phyloP scores from a whole-genome alignment of 2,113 vertebrate species.

The Verasper variegatus region DNA sequence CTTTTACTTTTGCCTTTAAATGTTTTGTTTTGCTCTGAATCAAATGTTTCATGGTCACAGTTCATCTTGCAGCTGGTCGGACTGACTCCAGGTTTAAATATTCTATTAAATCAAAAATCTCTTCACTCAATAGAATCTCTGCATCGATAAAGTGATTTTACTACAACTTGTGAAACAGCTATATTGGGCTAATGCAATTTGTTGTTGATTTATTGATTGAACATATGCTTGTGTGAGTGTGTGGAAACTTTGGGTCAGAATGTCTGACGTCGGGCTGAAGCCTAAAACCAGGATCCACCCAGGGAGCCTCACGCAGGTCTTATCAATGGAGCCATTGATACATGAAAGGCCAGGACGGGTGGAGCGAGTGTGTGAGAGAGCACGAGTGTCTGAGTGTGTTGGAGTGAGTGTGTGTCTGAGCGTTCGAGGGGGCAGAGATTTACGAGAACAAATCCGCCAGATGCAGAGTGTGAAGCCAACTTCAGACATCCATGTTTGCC shows the following conservation, averaged over 20 bases:
- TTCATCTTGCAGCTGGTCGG: too few relatives aligned
- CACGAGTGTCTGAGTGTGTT: constrained; percentile 24
- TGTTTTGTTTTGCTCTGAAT: too few relatives aligned
- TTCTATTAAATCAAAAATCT: too few relatives aligned
- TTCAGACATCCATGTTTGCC: constrained; percentile 57
- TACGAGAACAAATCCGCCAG: constrained; percentile 57
- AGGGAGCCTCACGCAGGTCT: constrained; percentile 54
- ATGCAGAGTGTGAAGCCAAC: constrained; percentile 50
- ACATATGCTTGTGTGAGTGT: not conserved
- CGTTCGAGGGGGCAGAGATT: constrained; percentile 36
- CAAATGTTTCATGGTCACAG: too few relatives aligned
- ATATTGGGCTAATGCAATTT: too few relatives aligned
- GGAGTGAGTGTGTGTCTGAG: constrained; percentile 47
- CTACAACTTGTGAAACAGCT: too few relatives aligned
- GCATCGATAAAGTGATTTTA: too few relatives aligned
- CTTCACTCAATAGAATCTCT: too few relatives aligned
- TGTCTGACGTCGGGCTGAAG: constrained; percentile 29
- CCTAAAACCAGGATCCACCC: constrained; percentile 49
- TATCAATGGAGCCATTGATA: constrained; percentile 77
- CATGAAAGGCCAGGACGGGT: constrained; percentile 52
- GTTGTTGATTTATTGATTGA: not conserved
- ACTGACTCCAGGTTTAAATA: too few relatives aligned
- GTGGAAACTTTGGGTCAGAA: constrained; percentile 35
- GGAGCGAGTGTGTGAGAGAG: constrained; percentile 49
- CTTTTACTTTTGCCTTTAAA: too few relatives aligned